Conservation (phyloP, 2,888 invertebrate genomes). For the Polydrusus tereticollis region DNA sequence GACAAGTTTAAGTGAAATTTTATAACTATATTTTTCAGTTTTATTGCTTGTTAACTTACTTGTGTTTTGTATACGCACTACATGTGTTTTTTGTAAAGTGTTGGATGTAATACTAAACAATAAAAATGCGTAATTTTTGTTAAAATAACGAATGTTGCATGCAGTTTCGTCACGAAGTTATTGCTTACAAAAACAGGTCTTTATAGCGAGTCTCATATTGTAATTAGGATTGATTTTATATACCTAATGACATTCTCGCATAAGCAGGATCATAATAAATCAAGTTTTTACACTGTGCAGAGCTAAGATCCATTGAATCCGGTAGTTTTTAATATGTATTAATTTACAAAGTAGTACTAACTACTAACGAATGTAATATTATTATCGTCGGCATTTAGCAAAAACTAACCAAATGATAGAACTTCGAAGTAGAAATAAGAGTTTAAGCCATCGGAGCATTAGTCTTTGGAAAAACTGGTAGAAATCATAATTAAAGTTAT, state of each 20-base stretch:
- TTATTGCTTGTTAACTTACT: not conserved
- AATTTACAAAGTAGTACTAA: not conserved
- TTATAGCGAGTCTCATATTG: too few relatives aligned
- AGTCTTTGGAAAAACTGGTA: slow-evolving; percentile 8
- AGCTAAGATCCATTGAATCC: not conserved
- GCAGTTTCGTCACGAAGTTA: too few relatives aligned
- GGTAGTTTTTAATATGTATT: not conserved
- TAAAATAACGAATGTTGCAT: too few relatives aligned
- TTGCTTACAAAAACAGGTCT: too few relatives aligned
- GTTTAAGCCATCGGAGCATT: not conserved
- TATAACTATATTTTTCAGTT: not conserved
- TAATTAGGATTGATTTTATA: too few relatives aligned
- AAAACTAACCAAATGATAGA: not conserved
- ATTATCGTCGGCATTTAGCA: slow-evolving; percentile 3
- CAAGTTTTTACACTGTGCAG: not conserved
- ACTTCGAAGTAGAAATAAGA: not conserved
- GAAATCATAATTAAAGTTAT: slow-evolving; percentile 6
- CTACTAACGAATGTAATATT: not conserved
- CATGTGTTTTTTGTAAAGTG: too few relatives aligned
- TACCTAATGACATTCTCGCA: too few relatives aligned
- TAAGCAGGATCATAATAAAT: too few relatives aligned
- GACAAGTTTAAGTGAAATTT: not conserved
- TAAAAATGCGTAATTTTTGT: too few relatives aligned
- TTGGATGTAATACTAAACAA: too few relatives aligned
- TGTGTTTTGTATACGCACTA: too few relatives aligned